Evolutionary conservation across 1,140 invertebrate genomes (phyloP), one percentile per base, ranked within the genome.

Genomic region (Bombus turneri): DNA sequence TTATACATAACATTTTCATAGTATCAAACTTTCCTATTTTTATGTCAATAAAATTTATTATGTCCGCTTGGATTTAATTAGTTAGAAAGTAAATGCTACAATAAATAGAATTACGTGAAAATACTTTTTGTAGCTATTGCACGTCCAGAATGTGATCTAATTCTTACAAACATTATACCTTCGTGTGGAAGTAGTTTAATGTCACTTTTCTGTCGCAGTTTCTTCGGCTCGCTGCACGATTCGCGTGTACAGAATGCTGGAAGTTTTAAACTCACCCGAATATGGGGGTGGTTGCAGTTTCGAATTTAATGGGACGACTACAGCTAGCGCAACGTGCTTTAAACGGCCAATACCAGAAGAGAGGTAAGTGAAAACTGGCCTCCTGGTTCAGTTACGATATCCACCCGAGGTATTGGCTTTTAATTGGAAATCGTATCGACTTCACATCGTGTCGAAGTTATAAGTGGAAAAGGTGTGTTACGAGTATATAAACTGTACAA

Each of bases 381-480:
- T 47, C n/a, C 37, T 57, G 64, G 41, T 22, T 41, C 13, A 22
- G 15, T 68, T 57, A 57, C 64, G 43, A 68, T 47, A 3, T 22
- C 34, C 41, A 13, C 10, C 75, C 25, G 31, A 59, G 31, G 39
- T 84, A 79, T 84, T 69, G 82, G 59, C 39, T 79, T 84, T 84
- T 84, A 84, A 84, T 83, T 83, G 62, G 62, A 66, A 68, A 76
- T 69, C 13, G 72, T 53, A 53, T 53, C 47, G 47, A 53, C 47
- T 53, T 53, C 47, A 0, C 66, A 34, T 68, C 69, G 53, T 18
- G 37, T 66, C 62, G n/a, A 66, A n/a, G 62, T 66, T 66, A 15
- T 66, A 31, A 15, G 13, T 53, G 47, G 47, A 53, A 53, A 53
- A 53, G 18, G 18, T 53, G 1, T 53, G 47, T 53, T 53, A 22